Evolutionary conservation across 2,797 vertebrate genomes (phyloP).

Genomic region (Schizopygopsis pylzovi): DNA sequence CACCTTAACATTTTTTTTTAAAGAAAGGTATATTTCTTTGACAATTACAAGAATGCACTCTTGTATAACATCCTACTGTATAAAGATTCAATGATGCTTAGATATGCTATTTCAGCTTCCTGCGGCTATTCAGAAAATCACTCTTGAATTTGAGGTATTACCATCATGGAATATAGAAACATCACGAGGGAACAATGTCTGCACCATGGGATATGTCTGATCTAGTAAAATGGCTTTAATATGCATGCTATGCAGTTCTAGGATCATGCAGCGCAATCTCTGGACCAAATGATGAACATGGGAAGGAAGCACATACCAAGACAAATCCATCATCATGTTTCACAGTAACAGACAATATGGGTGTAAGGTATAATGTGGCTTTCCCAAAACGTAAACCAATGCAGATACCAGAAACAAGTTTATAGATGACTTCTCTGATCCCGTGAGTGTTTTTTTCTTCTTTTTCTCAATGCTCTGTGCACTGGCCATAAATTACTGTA

Average conservation of each 20-base stretch:
- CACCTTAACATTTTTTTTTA: not conserved
- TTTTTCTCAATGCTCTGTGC: not conserved
- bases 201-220: not conserved
- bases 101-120: not conserved
- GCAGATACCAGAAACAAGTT: not conserved
- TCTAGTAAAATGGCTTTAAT: not conserved
- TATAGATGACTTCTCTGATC: slow-evolving; percentile 4
- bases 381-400: not conserved
- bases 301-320: not conserved
- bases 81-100: not conserved
- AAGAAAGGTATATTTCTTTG: not conserved
- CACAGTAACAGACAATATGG: slow-evolving; percentile 1
- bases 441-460: not conserved
- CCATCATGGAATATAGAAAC: not conserved
- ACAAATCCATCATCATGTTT: slow-evolving; percentile 13
- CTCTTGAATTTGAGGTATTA: not conserved
- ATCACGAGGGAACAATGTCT: not conserved
- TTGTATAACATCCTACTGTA: not conserved
- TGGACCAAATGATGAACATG: not conserved
- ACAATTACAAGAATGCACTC: not conserved
- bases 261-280: not conserved
- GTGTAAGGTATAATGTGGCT: not conserved
- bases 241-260: not conserved
- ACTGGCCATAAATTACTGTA: slow-evolving; percentile 14
- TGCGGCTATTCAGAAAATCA: not conserved